Conservation (phyloP, 2,113 vertebrate genomes). For the Podarcis cretensis region DNA sequence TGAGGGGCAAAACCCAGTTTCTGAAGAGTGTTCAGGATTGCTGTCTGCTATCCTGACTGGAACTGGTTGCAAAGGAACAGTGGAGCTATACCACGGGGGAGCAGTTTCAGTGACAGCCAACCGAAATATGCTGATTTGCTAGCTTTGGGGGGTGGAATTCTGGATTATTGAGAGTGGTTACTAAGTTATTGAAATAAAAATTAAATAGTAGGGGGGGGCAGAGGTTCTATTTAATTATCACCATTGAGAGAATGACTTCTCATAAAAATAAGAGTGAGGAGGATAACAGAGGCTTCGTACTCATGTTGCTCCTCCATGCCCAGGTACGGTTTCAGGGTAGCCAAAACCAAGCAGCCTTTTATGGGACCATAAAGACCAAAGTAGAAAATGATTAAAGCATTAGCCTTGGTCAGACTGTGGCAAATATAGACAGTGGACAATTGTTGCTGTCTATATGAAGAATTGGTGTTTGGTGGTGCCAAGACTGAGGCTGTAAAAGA, state of each 20-base stretch:
- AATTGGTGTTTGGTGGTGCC: background rate
- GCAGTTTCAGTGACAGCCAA: too few relatives aligned
- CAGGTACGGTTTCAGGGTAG: background rate
- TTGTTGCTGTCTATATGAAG: background rate
- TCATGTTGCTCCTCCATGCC: background rate
- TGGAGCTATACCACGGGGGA: too few relatives aligned
- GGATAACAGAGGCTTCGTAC: background rate
- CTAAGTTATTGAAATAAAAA: too few relatives aligned
- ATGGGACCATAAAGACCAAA: background rate
- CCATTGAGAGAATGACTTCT: background rate
- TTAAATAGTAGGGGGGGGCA: too few relatives aligned
- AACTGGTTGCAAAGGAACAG: too few relatives aligned
- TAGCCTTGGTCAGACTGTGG: background rate
- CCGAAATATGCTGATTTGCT: too few relatives aligned
- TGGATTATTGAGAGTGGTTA: too few relatives aligned
- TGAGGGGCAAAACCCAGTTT: too few relatives aligned
- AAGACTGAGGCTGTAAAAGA: background rate
- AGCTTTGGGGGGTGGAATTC: too few relatives aligned
- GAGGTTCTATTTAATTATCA: background rate
- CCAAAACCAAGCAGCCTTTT: background rate
- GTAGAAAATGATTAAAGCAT: background rate
- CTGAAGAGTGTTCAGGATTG: too few relatives aligned
- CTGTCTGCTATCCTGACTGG: too few relatives aligned
- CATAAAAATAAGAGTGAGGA: background rate
- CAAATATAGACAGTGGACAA: background rate